Percentiles rank a stretch among this genome's conserved stretches.
phyloP scores from a whole-genome alignment of 2,888 invertebrate genomes.

The Tigriopus californicus region DNA sequence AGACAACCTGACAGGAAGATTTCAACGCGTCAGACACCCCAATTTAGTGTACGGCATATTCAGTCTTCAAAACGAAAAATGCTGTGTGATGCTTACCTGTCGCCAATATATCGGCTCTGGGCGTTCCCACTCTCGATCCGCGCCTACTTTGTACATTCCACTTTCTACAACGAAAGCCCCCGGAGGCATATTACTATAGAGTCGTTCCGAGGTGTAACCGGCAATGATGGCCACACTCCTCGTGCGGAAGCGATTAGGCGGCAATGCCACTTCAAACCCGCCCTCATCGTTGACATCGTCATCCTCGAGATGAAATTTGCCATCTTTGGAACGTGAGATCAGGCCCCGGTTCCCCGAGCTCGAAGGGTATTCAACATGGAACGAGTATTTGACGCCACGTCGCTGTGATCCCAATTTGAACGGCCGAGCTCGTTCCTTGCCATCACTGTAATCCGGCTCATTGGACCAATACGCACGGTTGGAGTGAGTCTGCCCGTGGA shows the following conservation, averaged over 20 bases:
- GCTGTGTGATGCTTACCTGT: constrained; percentile 2
- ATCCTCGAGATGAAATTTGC: not conserved
- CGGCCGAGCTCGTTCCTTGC: no score
- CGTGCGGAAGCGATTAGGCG: constrained; percentile 13
- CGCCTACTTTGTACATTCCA: constrained; percentile 18
- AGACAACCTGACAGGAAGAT: constrained; percentile 5
- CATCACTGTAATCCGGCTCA: not conserved
- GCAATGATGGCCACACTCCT: constrained; percentile 12
- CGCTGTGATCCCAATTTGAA: no score
- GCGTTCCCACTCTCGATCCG: constrained; percentile 17
- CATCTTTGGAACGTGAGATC: not conserved
- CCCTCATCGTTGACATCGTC: constrained; percentile 9
- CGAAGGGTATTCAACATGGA: no score
- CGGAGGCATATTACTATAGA: constrained; percentile 12
- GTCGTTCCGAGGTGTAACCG: constrained; percentile 9
- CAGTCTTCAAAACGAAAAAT: not conserved
- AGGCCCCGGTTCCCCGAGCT: no score
- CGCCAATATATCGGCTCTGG: constrained; percentile 17
- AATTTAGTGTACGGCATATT: not conserved
- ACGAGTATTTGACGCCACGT: no score
- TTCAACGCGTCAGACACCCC: not conserved
- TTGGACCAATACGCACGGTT: not conserved
- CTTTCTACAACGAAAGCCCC: constrained; percentile 17
- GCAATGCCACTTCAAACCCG: constrained; percentile 7
- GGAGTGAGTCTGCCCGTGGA: no score